Percentiles rank a stretch among this genome's conserved stretches.
Conservation (phyloP, 2,888 invertebrate genomes). For the Mesorhabditis sp. region DNA sequence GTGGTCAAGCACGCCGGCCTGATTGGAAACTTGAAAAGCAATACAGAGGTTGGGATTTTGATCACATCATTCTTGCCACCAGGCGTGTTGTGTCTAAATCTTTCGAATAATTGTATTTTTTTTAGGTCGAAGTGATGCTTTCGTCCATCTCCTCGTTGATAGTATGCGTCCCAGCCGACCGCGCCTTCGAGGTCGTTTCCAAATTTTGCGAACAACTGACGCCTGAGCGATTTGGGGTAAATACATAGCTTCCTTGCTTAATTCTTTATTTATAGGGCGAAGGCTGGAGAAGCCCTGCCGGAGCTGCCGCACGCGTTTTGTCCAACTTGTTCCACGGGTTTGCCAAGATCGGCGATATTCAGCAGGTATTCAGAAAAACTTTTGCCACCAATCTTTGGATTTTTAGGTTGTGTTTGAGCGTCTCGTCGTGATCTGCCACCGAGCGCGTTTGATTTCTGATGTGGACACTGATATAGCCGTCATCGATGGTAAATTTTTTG, state of each 20-base stretch:
- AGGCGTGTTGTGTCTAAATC: neutral
- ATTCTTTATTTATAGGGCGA: constrained; percentile 26
- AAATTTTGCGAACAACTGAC: constrained; percentile 49
- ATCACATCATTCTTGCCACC: neutral
- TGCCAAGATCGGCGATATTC: constrained; percentile 74
- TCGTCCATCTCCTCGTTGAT: constrained; percentile 94
- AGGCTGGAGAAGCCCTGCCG: constrained; percentile 19
- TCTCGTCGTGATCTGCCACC: constrained; percentile 21
- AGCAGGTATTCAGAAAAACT: constrained; percentile 63
- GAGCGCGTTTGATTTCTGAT: constrained; percentile 19
- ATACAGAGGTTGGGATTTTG: neutral
- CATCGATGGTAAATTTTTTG: neutral
- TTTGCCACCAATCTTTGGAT: neutral
- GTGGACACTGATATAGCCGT: neutral
- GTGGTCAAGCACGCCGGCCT: neutral
- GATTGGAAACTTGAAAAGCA: neutral
- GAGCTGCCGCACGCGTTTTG: constrained; percentile 66
- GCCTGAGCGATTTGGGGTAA: constrained; percentile 7
- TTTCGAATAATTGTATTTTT: constrained; percentile 10
- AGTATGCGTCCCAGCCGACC: constrained; percentile 78
- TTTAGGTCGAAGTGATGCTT: constrained; percentile 83
- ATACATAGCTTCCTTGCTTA: neutral
- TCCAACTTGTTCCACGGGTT: constrained; percentile 88
- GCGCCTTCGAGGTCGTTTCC: constrained; percentile 81
- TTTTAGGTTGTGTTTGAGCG: constrained; percentile 1